phyloP scores from a whole-genome alignment of 1,140 invertebrate genomes.

The Zaprionus ornatus region DNA sequence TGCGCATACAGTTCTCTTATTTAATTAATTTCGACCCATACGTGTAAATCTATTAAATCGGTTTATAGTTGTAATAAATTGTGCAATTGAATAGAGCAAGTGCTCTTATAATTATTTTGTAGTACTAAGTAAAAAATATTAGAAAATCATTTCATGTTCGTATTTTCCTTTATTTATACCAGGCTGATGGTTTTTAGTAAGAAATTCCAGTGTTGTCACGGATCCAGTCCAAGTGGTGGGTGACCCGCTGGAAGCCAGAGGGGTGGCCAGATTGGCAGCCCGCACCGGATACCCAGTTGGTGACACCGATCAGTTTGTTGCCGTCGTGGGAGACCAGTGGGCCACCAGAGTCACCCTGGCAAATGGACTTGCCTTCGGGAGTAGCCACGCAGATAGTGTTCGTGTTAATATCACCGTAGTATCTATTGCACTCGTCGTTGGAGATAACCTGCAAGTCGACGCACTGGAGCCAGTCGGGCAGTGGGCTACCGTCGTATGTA shows the following conservation, averaged over 20 bases:
- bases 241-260: constrained; percentile 84
- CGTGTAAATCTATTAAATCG: too few species aligned
- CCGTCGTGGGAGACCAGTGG: constrained; percentile 83
- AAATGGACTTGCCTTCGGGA: constrained; percentile 66
- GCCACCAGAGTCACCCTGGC: constrained; percentile 85
- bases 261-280: constrained; percentile 65
- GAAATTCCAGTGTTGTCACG: constrained; percentile 45
- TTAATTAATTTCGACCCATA: too few species aligned
- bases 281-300: constrained; percentile 63
- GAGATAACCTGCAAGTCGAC: constrained; percentile 54
- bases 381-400: constrained; percentile 67
- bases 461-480: constrained; percentile 56
- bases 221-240: constrained; percentile 85
- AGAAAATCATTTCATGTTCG: not conserved
- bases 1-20: too few species aligned
- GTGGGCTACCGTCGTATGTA: constrained; percentile 29
- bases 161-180: not conserved
- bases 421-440: constrained; percentile 10
- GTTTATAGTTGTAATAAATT: too few species aligned
- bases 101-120: too few species aligned
- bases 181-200: constrained; percentile 4
- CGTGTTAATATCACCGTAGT: constrained; percentile 45
- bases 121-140: too few species aligned
- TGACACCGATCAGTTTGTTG: constrained; percentile 84
- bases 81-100: too few species aligned